Base-by-base conservation (phyloP, 2,888 invertebrate genomes). In the Stramonita haemastoma region DNA sequence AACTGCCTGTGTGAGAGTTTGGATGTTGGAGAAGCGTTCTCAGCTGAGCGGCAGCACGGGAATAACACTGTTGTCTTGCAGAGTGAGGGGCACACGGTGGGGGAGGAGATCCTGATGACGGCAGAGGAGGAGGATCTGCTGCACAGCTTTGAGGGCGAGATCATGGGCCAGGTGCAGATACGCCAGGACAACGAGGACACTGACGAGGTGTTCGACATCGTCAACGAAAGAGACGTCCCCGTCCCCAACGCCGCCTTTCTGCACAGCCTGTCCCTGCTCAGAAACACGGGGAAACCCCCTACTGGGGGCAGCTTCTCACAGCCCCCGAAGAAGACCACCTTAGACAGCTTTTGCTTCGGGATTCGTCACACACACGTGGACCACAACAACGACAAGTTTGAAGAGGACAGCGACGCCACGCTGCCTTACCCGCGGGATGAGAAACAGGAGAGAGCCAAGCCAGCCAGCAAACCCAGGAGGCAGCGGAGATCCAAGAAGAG, bases 341-440 rank as follows among this genome's bases (percentile, higher is more conserved):
- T 29, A 57, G 57, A 34, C 57, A 85, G 57, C 26, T 36, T 83
- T 22, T 36, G 81, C 22, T 22, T 26, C 34, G 29, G 13, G 1
- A 26, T 87, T 22, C 22, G 57, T 26, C 29, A 34, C n/a, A 57
- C 19, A 22, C 6, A 46, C 13, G 56, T 84, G 84, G 46, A 15
- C 8, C 26, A 79, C 15, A 29, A 46, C 57, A 46, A 87, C 19
- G 77, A 36, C 2, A n/a, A 22, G n/a, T 46, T 77, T 22, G 56
- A 66, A 26, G 19, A 89, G 11, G 89, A 89, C 85, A 89, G 89
- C 19, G 89, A 89, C 46, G 89, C 89, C 57, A 89, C 89, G 0
- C 32, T 89, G 11, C 89, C 85, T 5, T 89, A 89, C 57, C 89
- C 89, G 17, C 73, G 77, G 22, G 86, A 86, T 2, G 86, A 86